These are phyloP conservation scores for Verasper variegatus DNA, from an alignment of 2,113 vertebrate genomes.

Conservation along the genomic window DNA sequence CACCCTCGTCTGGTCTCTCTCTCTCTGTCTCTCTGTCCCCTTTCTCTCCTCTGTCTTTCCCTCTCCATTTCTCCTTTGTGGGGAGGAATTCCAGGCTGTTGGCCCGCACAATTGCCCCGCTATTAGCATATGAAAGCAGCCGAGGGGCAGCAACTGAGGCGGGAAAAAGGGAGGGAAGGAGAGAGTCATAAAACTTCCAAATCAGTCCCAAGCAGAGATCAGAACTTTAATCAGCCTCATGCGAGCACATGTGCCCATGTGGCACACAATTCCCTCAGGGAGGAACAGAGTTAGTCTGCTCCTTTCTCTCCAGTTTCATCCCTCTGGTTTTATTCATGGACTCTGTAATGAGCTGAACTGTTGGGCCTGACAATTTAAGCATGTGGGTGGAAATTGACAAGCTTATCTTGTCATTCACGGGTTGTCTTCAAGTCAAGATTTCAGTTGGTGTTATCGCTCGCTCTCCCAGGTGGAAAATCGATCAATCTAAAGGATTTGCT, in stretches of 20 bases:
- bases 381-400: not conserved
- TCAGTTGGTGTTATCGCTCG: not conserved
- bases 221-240: conserved; percentile 38
- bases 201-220: conserved; percentile 38
- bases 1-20: conserved; percentile 50
- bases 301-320: not conserved
- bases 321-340: conserved; percentile 1
- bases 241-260: conserved; percentile 31
- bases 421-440: not conserved
- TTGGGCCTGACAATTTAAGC: conserved; percentile 10
- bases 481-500: conserved; percentile 31
- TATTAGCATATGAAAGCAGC: conserved; percentile 81
- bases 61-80: conserved; percentile 70
- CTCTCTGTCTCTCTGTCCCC: conserved; percentile 34
- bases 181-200: conserved; percentile 66
- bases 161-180: conserved; percentile 50
- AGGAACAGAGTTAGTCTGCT: not conserved
- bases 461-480: conserved; percentile 31
- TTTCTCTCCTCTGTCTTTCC: conserved; percentile 50
- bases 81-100: conserved; percentile 73
- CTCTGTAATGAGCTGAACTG: not conserved
- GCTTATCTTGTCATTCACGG: not conserved
- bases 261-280: not conserved
- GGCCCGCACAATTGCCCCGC: conserved; percentile 64
- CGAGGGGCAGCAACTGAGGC: conserved; percentile 50